A percentile compares a stretch with the other conserved stretches of the same genome.
These are phyloP conservation scores for Anguilla pacifica DNA, from an alignment of 2,797 vertebrate species.

Conservation along the genomic window DNA sequence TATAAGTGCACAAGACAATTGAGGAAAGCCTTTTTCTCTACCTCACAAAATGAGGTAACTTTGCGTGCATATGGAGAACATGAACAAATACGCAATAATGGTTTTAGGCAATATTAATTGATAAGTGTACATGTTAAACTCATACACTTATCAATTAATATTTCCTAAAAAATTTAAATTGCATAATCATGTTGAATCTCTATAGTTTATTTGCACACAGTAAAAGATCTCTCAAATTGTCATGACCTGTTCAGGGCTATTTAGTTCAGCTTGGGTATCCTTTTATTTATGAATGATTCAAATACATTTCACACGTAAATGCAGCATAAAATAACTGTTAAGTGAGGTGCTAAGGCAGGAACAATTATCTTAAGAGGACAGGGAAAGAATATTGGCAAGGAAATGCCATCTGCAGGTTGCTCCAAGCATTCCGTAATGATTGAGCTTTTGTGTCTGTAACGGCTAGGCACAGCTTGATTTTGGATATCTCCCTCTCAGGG, in stretches of 20 bases:
- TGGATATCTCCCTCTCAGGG: slow-evolving; percentile 31
- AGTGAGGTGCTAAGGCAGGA: slow-evolving; percentile 26
- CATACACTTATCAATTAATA: not conserved
- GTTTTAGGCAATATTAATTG: not conserved
- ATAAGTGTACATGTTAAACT: not conserved
- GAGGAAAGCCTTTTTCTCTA: slow-evolving; percentile 4
- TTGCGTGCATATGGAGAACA: not conserved
- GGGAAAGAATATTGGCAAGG: slow-evolving; percentile 38
- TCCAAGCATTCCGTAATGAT: slow-evolving; percentile 43
- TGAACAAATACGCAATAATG: not conserved
- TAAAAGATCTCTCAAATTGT: no score
- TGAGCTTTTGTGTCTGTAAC: slow-evolving; percentile 46
- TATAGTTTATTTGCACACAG: not conserved
- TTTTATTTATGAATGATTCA: not conserved
- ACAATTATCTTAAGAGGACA: slow-evolving; percentile 43
- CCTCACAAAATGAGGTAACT: not conserved
- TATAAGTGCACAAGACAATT: slow-evolving; percentile 9
- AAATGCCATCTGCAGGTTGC: slow-evolving; percentile 50
- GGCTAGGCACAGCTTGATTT: slow-evolving; percentile 40
- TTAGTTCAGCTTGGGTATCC: not conserved
- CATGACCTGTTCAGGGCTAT: not conserved
- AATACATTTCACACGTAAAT: slow-evolving; percentile 24
- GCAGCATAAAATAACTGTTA: slow-evolving; percentile 39
- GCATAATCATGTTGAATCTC: not conserved
- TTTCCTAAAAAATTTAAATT: not conserved